Evolutionary conservation across 2,888 invertebrate species (phyloP).

Genomic region (Psylliodes chrysocephalus): DNA sequence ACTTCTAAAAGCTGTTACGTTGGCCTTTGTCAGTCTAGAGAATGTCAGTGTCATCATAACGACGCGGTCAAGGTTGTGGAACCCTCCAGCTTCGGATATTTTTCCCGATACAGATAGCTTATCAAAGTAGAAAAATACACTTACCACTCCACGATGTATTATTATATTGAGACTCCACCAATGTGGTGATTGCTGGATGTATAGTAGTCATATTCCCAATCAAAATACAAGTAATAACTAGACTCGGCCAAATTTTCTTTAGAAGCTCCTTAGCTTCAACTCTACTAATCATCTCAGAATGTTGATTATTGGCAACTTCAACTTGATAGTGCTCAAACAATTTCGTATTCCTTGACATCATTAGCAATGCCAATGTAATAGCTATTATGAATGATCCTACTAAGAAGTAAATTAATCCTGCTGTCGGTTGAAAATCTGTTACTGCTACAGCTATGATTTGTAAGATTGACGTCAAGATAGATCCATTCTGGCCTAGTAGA

Average conservation of each 20-base stretch:
- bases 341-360: neutral
- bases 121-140: no score
- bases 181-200: constrained; percentile 1
- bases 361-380: neutral
- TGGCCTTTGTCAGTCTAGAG: no score
- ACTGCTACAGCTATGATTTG: constrained; percentile 13
- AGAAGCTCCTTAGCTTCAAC: neutral
- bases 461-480: constrained; percentile 8
- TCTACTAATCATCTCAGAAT: neutral
- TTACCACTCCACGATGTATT: constrained; percentile 11
- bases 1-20: no score
- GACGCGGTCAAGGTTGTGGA: no score
- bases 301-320: neutral
- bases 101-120: no score
- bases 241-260: constrained; percentile 17
- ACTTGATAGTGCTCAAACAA: constrained; percentile 11
- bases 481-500: constrained; percentile 21
- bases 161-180: constrained; percentile 17
- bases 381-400: constrained; percentile 10
- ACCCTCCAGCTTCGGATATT: no score
- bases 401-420: constrained; percentile 22
- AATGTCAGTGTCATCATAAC: no score
- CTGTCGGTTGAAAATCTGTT: neutral
- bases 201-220: neutral
- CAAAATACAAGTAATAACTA: neutral